phyloP scores from a whole-genome alignment of 2,113 vertebrate genomes.

The Cyprinodon variegatus region DNA sequence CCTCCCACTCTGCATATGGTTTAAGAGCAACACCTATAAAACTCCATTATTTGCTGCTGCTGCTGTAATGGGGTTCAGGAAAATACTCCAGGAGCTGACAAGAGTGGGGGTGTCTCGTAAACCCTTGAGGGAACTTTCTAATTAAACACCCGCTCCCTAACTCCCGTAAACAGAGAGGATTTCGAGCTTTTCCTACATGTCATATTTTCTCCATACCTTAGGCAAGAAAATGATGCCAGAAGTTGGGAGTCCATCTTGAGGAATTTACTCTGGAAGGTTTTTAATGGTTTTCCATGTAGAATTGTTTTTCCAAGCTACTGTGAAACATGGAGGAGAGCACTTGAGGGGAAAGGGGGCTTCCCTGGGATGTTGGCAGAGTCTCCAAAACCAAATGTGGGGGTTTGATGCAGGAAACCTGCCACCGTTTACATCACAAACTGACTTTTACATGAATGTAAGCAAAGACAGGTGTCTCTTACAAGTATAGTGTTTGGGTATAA shows the following conservation, averaged over 20 bases:
- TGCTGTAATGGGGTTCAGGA: slow-evolving; percentile 71
- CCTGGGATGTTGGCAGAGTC: slow-evolving; percentile 71
- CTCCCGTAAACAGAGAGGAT: slow-evolving; percentile 64
- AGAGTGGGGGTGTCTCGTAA: slow-evolving; percentile 72
- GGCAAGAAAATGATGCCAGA: slow-evolving; percentile 68
- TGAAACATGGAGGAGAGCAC: slow-evolving; percentile 62
- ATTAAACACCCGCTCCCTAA: slow-evolving; percentile 68
- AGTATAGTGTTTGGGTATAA: background rate
- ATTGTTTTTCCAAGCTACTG: slow-evolving; percentile 79
- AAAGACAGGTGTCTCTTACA: slow-evolving; percentile 34
- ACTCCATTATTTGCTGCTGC: slow-evolving; percentile 70
- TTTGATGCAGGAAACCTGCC: slow-evolving; percentile 46
- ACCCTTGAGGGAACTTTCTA: slow-evolving; percentile 70
- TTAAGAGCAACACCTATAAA: slow-evolving; percentile 79
- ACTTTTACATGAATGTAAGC: slow-evolving; percentile 2
- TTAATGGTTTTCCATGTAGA: slow-evolving; percentile 78
- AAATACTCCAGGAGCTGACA: slow-evolving; percentile 70
- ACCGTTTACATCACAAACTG: slow-evolving; percentile 46
- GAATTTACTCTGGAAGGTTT: slow-evolving; percentile 72
- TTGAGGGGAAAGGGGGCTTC: slow-evolving; percentile 66
- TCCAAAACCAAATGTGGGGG: slow-evolving; percentile 57
- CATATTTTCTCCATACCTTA: slow-evolving; percentile 73
- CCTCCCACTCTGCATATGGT: slow-evolving; percentile 59
- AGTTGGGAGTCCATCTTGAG: slow-evolving; percentile 72
- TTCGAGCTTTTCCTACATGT: slow-evolving; percentile 75